Evolutionary conservation across 2,113 vertebrate genomes (phyloP), one percentile per base, ranked within the genome.

Genomic region (Nothocercus julius): DNA sequence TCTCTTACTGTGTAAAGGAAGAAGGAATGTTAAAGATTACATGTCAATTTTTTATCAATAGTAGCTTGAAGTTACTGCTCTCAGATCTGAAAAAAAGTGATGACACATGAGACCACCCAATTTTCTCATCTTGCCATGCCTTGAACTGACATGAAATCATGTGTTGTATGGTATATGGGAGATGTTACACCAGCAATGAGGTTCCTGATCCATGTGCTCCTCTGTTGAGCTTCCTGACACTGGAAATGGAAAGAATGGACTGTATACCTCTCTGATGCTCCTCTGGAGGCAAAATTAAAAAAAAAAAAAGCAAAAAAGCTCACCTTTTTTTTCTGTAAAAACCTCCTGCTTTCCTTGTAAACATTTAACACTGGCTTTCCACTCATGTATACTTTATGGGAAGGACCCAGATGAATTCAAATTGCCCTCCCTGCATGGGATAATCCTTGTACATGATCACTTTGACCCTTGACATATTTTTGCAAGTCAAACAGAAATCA

Each of bases 401-500:
- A 73, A 86, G 38, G 40, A 47, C 14, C n/a, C 62, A 18, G 30
- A 59, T 34, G 69, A 82, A 89, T 82, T 92, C 45, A 62, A 73
- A 62, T 82, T 79, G 47, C n/a, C 95, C 4, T 30, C 75, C 47
- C 86, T 62, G n/a, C 87, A 90, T 44, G 63, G 38, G 40, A 62
- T 70, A 68, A 78, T 86, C 27, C 82, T 69, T 1, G 7, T 90
- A 54, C 76, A 85, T 89, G 45, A 82, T 95, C 27, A 91, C 11
- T 44, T 77, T 96, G 82, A 79, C 82, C 90, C 44, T 67, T 91
- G 91, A 88, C 73, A 75, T 85, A 78, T 44, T 96, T 97, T 97
- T 96, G 89, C 91, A 97, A 97, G 89, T 94, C 72, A 96, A 97
- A 97, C 59, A 94, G 63, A 95, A 86, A 96, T 82, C 84, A 76